Evolutionary conservation across 2,797 vertebrate genomes (phyloP).

Genomic region (Amblyopsis hoosieri): DNA sequence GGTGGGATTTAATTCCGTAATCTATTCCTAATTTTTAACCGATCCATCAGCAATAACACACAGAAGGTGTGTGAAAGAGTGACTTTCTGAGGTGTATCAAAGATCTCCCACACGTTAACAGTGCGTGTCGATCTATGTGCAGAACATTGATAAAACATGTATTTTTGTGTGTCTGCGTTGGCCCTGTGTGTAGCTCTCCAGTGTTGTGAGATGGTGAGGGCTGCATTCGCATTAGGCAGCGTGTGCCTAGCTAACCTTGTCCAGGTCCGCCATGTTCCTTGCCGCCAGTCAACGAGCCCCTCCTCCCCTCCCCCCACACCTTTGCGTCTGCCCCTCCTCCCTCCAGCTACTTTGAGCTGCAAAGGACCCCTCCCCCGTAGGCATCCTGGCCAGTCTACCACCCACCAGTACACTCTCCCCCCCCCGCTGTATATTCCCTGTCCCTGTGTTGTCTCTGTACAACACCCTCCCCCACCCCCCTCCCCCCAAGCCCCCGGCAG

Average conservation of each 20-base stretch:
- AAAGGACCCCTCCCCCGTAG: background rate
- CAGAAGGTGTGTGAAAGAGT: no score
- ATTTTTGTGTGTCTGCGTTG: background rate
- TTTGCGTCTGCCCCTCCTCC: background rate
- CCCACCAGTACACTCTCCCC: background rate
- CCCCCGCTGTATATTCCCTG: background rate
- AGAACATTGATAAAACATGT: no score
- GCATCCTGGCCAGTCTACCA: background rate
- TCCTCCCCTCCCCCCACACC: slow-evolving; percentile 1
- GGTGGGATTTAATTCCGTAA: no score
- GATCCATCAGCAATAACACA: no score
- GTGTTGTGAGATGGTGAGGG: background rate
- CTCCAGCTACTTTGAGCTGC: slow-evolving; percentile 10
- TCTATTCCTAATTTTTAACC: no score
- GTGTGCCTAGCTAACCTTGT: background rate
- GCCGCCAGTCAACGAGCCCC: slow-evolving; percentile 6
- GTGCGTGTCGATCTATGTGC: no score
- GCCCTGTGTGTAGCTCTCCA: background rate
- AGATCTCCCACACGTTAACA: no score
- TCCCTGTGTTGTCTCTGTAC: background rate
- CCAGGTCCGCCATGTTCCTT: slow-evolving; percentile 17
- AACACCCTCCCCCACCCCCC: background rate
- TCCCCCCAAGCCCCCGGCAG: slow-evolving; percentile 2
- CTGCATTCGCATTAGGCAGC: background rate
- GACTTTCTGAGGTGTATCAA: no score